Evolutionary conservation across 2,113 vertebrate genomes (phyloP).

Genomic region (Eclectus roratus): DNA sequence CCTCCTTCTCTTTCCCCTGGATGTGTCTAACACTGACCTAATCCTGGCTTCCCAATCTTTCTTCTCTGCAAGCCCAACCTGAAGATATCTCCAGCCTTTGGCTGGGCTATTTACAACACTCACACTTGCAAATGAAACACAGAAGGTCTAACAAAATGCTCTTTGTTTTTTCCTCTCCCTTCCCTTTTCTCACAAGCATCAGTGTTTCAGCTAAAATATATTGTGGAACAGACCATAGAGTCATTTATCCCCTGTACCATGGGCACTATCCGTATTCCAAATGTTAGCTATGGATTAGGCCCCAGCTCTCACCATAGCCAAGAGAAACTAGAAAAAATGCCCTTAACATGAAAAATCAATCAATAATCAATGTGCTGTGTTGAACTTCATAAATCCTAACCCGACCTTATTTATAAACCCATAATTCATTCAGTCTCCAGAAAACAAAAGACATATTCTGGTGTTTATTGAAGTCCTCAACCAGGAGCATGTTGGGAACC

Average conservation of each 20-base stretch:
- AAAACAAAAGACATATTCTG: background rate
- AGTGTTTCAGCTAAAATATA: background rate
- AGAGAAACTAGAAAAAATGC: background rate
- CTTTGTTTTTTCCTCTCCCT: background rate
- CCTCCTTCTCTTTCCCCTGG: background rate
- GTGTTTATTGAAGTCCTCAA: background rate
- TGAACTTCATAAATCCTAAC: background rate
- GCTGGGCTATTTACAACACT: background rate
- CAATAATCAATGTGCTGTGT: background rate
- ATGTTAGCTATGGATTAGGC: accelerated
- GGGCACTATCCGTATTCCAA: background rate
- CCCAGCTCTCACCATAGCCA: background rate
- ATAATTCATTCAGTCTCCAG: background rate
- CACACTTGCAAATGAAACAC: background rate
- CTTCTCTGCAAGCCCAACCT: background rate
- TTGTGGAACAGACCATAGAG: background rate
- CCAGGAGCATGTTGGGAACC: background rate
- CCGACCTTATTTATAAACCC: background rate
- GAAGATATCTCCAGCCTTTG: background rate
- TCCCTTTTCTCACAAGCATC: background rate
- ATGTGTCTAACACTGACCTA: background rate
- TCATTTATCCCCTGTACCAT: background rate
- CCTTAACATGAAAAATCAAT: background rate
- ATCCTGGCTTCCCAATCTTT: background rate
- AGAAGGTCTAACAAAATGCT: background rate